Percentiles rank a stretch among this genome's conserved stretches.
Conservation (phyloP, 1,140 invertebrate species). For the Ceratina australensis region DNA sequence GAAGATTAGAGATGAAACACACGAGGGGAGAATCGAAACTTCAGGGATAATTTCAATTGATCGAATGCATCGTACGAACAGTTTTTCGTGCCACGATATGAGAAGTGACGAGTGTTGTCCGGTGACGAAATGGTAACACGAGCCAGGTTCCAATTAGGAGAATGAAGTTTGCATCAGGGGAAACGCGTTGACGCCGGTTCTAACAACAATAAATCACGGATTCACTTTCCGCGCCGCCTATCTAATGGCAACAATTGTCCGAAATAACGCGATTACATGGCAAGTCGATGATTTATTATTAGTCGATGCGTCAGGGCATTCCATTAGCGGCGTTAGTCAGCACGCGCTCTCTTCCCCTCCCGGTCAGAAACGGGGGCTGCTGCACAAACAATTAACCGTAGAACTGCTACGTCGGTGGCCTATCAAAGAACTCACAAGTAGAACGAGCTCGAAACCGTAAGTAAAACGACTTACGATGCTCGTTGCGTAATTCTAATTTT, state of each 20-base stretch:
- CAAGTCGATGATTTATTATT: constrained; percentile 55
- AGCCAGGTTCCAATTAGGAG: constrained; percentile 10
- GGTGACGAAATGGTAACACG: not conserved
- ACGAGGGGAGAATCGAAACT: too few species aligned
- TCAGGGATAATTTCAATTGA: not conserved
- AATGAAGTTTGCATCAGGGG: constrained; percentile 14
- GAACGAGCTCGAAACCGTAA: too few species aligned
- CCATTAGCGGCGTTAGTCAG: constrained; percentile 42
- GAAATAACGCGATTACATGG: constrained; percentile 41
- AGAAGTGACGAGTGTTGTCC: too few species aligned
- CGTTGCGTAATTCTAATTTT: too few species aligned
- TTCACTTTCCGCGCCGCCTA: constrained; percentile 16
- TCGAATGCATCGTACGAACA: not conserved
- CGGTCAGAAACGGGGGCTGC: constrained; percentile 14
- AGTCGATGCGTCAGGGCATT: constrained; percentile 52
- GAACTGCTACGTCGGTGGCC: not conserved
- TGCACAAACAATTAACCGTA: constrained; percentile 45
- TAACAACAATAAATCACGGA: constrained; percentile 43
- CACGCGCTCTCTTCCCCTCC: constrained; percentile 11
- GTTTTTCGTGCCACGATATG: not conserved
- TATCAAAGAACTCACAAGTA: too few species aligned
- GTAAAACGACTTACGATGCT: too few species aligned
- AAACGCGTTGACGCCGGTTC: not conserved
- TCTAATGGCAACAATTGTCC: constrained; percentile 40
- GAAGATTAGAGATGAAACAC: too few species aligned